Conservation (phyloP, 2,797 vertebrate genomes). For the Chelon auratus region DNA sequence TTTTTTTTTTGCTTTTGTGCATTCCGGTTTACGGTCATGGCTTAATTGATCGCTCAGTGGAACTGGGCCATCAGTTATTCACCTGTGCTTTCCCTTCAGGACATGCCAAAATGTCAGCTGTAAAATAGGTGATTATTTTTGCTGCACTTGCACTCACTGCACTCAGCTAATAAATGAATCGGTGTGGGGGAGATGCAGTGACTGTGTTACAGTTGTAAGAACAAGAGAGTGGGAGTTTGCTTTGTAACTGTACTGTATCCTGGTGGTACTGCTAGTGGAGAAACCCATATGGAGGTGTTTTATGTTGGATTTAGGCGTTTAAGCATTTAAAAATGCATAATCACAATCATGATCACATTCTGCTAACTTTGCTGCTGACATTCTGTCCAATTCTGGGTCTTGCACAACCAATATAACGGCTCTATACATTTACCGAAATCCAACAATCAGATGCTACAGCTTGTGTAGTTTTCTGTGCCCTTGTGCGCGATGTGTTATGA, state of each 20-base stretch:
- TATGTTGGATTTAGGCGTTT: too few species aligned
- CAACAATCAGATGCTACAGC: neutral
- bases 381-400: too few species aligned
- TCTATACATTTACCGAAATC: too few species aligned
- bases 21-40: too few species aligned
- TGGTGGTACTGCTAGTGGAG: neutral
- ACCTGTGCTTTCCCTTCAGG: too few species aligned
- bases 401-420: too few species aligned
- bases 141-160: neutral
- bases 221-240: conserved; percentile 33
- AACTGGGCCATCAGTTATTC: too few species aligned
- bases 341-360: neutral
- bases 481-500: neutral
- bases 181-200: conserved; percentile 9
- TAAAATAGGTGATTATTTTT: neutral
- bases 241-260: conserved; percentile 29
- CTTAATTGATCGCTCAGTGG: too few species aligned
- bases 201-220: conserved; percentile 10
- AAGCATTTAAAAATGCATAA: too few species aligned
- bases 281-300: neutral
- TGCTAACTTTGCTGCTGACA: neutral
- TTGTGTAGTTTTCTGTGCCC: neutral
- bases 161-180: neutral
- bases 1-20: too few species aligned
- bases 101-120: too few species aligned